phyloP scores from a whole-genome alignment of 1,140 invertebrate genomes.

The Agrypnia vestita region DNA sequence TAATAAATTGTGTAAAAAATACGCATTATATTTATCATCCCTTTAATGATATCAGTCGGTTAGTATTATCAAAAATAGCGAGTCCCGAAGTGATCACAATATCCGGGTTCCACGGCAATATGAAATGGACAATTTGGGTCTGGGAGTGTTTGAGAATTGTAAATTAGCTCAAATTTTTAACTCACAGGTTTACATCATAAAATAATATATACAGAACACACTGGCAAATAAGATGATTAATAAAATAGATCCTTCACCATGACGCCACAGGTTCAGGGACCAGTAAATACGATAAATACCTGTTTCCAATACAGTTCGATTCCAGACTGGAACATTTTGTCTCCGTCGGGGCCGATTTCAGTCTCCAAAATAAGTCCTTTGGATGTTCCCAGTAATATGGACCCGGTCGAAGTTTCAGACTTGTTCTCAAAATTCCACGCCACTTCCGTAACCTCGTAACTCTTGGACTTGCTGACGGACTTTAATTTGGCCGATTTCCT shows the following conservation, averaged over 20 bases:
- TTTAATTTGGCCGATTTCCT: conserved; percentile 72
- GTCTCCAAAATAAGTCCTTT: conserved; percentile 94
- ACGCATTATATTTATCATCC: no score
- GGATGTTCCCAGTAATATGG: conserved; percentile 91
- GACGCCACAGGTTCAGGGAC: no score
- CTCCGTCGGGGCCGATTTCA: conserved; percentile 86
- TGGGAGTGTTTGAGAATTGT: no score
- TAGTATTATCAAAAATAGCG: no score
- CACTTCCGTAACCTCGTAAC: conserved; percentile 91
- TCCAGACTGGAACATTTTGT: conserved; percentile 85
- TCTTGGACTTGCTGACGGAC: conserved; percentile 77
- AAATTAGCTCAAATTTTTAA: no score
- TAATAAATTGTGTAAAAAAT: no score
- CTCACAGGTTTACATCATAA: not conserved
- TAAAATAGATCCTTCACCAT: no score
- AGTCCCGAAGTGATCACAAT: no score
- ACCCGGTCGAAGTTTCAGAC: conserved; percentile 81
- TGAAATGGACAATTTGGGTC: no score
- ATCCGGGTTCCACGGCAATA: no score
- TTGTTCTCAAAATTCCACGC: conserved; percentile 90
- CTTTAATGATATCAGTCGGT: no score
- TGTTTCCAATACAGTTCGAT: conserved; percentile 91
- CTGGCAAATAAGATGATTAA: not conserved
- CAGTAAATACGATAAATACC: conserved; percentile 71
- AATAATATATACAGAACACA: not conserved